These are phyloP conservation scores for Galeopterus variegatus DNA, from an alignment of 2,113 vertebrate species.

Conservation along the genomic window DNA sequence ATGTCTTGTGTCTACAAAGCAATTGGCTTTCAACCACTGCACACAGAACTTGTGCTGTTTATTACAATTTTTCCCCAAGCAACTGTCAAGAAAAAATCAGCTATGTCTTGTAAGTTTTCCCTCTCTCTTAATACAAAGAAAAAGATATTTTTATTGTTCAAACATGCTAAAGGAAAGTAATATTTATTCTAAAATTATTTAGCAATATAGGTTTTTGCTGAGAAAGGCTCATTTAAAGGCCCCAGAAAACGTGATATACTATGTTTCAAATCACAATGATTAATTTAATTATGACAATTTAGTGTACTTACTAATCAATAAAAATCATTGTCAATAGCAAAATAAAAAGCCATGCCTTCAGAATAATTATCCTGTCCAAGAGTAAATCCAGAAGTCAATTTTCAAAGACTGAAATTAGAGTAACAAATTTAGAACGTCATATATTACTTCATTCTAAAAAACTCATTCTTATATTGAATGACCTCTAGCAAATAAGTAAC, in stretches of 20 bases:
- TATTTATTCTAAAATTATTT: conserved; percentile 77
- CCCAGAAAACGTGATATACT: conserved; percentile 79
- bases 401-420: conserved; percentile 10
- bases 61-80: conserved; percentile 87
- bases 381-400: conserved; percentile 45
- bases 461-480: conserved; percentile 32
- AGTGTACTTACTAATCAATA: conserved; percentile 84
- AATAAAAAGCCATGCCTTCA: conserved; percentile 70
- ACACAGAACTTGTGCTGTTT: conserved; percentile 86
- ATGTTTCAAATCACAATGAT: conserved; percentile 85
- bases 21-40: conserved; percentile 88
- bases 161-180: conserved; percentile 75
- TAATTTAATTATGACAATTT: conserved; percentile 86
- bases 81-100: conserved; percentile 83
- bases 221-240: conserved; percentile 83
- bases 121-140: conserved; percentile 77
- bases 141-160: conserved; percentile 71
- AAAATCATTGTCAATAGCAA: conserved; percentile 80
- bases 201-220: conserved; percentile 83
- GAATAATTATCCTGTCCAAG: conserved; percentile 68
- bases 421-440: neutral
- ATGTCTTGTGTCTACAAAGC: conserved; percentile 87
- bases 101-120: conserved; percentile 72
- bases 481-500: conserved; percentile 17
- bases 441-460: neutral